These are phyloP conservation scores for Stictonetta naevosa DNA, from an alignment of 2,113 vertebrate species.

Conservation along the genomic window DNA sequence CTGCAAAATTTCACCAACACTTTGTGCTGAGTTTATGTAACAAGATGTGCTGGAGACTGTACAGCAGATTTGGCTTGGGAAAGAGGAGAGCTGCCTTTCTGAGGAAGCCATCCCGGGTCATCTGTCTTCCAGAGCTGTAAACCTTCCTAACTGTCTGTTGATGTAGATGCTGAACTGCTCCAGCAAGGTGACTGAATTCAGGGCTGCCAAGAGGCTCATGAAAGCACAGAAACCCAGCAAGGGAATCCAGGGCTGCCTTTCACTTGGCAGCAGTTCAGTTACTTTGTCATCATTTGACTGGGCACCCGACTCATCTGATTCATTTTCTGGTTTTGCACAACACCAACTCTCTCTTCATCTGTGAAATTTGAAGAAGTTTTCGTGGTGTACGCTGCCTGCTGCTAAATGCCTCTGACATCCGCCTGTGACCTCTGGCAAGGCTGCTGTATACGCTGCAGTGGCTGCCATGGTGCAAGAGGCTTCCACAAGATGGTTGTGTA, in stretches of 20 bases:
- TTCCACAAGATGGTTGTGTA: constrained; percentile 17
- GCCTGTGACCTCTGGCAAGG: neutral
- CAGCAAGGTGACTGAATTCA: constrained; percentile 47
- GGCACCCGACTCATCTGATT: constrained; percentile 49
- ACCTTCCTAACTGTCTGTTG: neutral
- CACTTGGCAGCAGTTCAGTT: constrained; percentile 37
- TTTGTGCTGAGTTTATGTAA: neutral
- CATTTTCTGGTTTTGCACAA: neutral
- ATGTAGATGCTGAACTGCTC: neutral
- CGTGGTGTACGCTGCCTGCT: rapidly evolving
- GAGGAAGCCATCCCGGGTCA: constrained; percentile 9
- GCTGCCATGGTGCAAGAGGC: neutral
- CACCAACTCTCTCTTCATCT: neutral
- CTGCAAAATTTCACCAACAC: neutral
- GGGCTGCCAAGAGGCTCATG: neutral
- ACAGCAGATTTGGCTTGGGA: neutral
- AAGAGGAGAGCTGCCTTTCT: neutral
- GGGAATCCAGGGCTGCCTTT: constrained; percentile 24
- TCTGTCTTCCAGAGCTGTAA: neutral
- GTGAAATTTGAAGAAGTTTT: constrained; percentile 13
- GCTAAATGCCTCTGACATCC: neutral
- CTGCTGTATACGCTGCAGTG: neutral
- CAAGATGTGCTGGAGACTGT: neutral
- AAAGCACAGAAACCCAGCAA: constrained; percentile 21
- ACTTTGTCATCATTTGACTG: constrained; percentile 29